A percentile compares a stretch with the other conserved stretches of the same genome.
Evolutionary conservation across 2,113 vertebrate genomes (phyloP).

Genomic region (Tyto alba): DNA sequence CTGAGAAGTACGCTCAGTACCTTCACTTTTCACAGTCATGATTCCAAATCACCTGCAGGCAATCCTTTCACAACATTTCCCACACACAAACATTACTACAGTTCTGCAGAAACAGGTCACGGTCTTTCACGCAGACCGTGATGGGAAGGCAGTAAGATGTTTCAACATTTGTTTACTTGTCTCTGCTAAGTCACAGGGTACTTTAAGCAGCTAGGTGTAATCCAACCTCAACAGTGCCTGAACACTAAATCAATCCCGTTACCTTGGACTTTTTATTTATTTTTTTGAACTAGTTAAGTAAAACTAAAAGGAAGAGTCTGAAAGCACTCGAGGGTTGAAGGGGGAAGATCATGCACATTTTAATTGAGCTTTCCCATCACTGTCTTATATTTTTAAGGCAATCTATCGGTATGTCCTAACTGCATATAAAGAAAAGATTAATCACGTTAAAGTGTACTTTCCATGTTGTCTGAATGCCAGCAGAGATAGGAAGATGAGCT

Average conservation of each 20-base stretch:
- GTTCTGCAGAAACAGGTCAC: neutral
- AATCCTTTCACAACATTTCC: neutral
- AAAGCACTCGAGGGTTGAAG: fast-evolving
- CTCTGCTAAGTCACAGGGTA: neutral
- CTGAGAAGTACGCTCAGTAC: neutral
- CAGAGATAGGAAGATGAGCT: neutral
- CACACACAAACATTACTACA: neutral
- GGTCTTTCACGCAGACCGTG: neutral
- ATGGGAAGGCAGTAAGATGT: neutral
- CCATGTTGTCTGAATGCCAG: neutral
- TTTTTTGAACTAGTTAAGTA: neutral
- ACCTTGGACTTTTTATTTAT: neutral
- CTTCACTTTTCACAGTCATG: neutral
- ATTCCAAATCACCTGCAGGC: neutral
- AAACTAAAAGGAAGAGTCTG: neutral
- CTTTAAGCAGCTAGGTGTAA: neutral
- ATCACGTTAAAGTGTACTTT: neutral
- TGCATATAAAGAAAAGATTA: neutral
- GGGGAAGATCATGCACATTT: neutral
- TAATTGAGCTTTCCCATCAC: neutral
- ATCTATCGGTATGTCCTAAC: neutral
- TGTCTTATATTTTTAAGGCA: neutral
- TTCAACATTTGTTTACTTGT: neutral
- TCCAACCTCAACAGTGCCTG: neutral
- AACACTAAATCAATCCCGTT: neutral